Evolutionary conservation across 1,140 invertebrate genomes (phyloP).

Genomic region (Lycorma delicatula): DNA sequence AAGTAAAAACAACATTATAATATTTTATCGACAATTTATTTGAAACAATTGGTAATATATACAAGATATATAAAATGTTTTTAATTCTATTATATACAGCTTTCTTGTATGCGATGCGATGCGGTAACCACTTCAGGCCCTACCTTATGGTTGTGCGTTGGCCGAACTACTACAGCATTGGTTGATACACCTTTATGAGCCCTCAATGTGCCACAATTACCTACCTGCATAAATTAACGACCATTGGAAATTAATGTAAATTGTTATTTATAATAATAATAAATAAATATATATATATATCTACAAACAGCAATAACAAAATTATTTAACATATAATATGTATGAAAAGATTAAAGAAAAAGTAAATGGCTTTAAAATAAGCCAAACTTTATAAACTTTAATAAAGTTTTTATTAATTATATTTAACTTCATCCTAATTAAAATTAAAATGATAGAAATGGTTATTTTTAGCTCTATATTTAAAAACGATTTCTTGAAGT

Average conservation of each 20-base stretch:
- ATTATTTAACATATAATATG: neutral
- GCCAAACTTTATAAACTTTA: too few relatives aligned
- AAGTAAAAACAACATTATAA: slow-evolving; percentile 8
- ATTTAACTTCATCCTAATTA: too few relatives aligned
- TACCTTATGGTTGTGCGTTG: slow-evolving; percentile 43
- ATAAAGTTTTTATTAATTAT: too few relatives aligned
- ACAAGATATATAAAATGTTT: slow-evolving; percentile 16
- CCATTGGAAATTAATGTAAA: slow-evolving; percentile 23
- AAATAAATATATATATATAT: neutral
- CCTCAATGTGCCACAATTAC: slow-evolving; percentile 38
- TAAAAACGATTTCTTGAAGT: too few relatives aligned
- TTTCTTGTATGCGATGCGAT: slow-evolving; percentile 74
- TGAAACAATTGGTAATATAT: slow-evolving; percentile 16
- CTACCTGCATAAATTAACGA: slow-evolving; percentile 34
- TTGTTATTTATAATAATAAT: neutral
- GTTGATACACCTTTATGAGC: slow-evolving; percentile 48
- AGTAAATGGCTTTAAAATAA: too few relatives aligned
- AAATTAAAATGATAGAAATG: too few relatives aligned
- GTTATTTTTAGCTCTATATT: too few relatives aligned
- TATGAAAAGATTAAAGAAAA: neutral
- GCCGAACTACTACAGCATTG: slow-evolving; percentile 32
- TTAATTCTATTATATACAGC: slow-evolving; percentile 67
- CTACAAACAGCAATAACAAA: too few relatives aligned
- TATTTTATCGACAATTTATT: slow-evolving; percentile 17
- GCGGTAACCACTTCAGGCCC: slow-evolving; percentile 71